phyloP scores from a whole-genome alignment of 2,113 vertebrate genomes.

The Entelurus aequoreus region DNA sequence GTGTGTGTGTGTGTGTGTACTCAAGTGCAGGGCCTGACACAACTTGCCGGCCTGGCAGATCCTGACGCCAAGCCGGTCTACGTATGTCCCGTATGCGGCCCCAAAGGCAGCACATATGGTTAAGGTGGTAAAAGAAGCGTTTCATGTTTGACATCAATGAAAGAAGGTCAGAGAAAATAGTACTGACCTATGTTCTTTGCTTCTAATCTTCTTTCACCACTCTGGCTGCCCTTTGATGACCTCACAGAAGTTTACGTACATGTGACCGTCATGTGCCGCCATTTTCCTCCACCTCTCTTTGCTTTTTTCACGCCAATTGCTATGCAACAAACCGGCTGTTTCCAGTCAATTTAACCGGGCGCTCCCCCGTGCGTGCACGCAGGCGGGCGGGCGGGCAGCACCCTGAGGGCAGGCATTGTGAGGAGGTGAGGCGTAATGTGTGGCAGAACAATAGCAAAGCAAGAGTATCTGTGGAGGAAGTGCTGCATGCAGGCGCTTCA shows the following conservation, averaged over 20 bases:
- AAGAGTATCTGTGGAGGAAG: conserved; percentile 38
- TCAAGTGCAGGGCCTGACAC: conserved; percentile 56
- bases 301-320: conserved; percentile 58
- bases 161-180: conserved; percentile 18
- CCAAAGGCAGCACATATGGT: conserved; percentile 49
- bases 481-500: conserved; percentile 8
- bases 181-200: conserved; percentile 16
- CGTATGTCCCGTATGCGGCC: conserved; percentile 62
- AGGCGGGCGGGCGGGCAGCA: neutral
- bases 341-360: conserved; percentile 66
- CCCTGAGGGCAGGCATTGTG: conserved; percentile 50
- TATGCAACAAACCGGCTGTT: conserved; percentile 57
- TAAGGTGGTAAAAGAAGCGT: conserved; percentile 49
- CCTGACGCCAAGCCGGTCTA: conserved; percentile 70
- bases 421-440: conserved; percentile 53
- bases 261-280: neutral
- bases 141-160: conserved; percentile 65
- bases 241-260: conserved; percentile 1
- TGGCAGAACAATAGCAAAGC: conserved; percentile 49
- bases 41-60: conserved; percentile 52
- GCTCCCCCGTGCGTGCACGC: conserved; percentile 12
- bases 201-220: conserved; percentile 7
- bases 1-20: conserved; percentile 17
- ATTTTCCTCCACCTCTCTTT: conserved; percentile 5
- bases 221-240: conserved; percentile 20